phyloP scores from a whole-genome alignment of 2,888 invertebrate genomes.

The Plutella xylostella region DNA sequence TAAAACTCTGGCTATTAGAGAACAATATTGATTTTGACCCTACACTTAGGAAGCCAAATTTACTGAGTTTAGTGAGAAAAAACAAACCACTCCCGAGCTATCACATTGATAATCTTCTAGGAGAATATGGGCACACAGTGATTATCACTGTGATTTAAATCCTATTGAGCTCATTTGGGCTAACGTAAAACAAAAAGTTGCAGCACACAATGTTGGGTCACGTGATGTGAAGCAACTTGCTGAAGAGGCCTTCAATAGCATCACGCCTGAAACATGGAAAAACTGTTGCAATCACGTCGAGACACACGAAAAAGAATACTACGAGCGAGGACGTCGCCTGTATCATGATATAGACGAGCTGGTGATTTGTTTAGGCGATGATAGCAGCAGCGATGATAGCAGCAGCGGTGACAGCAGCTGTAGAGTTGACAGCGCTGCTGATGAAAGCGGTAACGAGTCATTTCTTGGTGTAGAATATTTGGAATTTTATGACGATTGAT shows the following conservation, averaged over 20 bases:
- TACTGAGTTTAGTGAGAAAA: conserved; percentile 11
- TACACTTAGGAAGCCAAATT: background rate
- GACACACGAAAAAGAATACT: conserved; percentile 10
- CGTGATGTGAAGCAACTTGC: conserved; percentile 12
- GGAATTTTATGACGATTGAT: conserved; percentile 1
- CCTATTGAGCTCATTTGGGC: conserved; percentile 20
- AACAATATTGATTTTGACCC: background rate
- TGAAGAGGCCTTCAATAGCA: conserved; percentile 13
- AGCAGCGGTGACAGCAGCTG: background rate
- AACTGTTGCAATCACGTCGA: conserved; percentile 13
- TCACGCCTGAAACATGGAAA: conserved; percentile 12
- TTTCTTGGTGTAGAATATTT: conserved; percentile 1
- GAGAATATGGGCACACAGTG: conserved; percentile 17
- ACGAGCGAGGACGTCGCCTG: conserved; percentile 12
- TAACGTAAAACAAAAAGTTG: conserved; percentile 14
- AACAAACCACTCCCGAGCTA: conserved; percentile 13
- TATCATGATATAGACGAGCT: conserved; percentile 15
- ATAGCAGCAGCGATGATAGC: conserved; percentile 14
- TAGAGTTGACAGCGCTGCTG: conserved; percentile 2
- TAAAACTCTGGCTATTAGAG: conserved; percentile 18
- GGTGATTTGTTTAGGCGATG: conserved; percentile 11
- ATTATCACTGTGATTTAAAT: conserved; percentile 16
- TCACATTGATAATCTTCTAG: conserved; percentile 18
- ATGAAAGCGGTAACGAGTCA: background rate
- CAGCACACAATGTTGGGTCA: conserved; percentile 14